A percentile compares a stretch with the other conserved stretches of the same genome.
Evolutionary conservation across 2,888 invertebrate species (phyloP).

Genomic region (Asteroscopus sphinx): DNA sequence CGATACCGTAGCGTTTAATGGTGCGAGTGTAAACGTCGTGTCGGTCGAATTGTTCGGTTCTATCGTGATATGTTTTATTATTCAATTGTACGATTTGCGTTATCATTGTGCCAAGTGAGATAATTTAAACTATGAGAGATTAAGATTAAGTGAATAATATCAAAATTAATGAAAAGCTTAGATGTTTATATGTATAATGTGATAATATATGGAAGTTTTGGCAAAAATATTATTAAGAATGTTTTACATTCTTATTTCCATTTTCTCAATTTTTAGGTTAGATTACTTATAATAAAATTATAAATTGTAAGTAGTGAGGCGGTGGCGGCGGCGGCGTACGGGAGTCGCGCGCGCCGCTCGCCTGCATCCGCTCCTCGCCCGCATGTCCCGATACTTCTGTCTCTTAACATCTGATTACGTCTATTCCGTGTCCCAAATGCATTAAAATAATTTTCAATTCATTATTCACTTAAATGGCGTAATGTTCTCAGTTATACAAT

Average conservation of each 20-base stretch:
- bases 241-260: constrained; percentile 78
- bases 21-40: constrained; percentile 71
- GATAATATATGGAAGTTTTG: constrained; percentile 89
- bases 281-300: constrained; percentile 65
- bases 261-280: constrained; percentile 76
- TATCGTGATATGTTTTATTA: constrained; percentile 77
- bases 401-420: constrained; percentile 44
- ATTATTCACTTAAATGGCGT: constrained; percentile 50
- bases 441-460: constrained; percentile 76
- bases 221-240: constrained; percentile 79
- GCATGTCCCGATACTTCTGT: constrained; percentile 49
- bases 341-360: constrained; percentile 2
- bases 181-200: constrained; percentile 88
- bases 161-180: constrained; percentile 87
- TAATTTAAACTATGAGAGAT: constrained; percentile 85
- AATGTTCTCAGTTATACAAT: constrained; percentile 28
- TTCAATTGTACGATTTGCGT: constrained; percentile 85
- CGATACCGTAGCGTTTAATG: constrained; percentile 77
- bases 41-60: constrained; percentile 71
- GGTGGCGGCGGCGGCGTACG: constrained; percentile 17
- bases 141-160: constrained; percentile 89
- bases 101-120: constrained; percentile 89
- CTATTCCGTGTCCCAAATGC: constrained; percentile 68
- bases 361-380: constrained; percentile 21
- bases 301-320: constrained; percentile 55